phyloP scores from a whole-genome alignment of 2,888 invertebrate species.

The Acronicta psi region DNA sequence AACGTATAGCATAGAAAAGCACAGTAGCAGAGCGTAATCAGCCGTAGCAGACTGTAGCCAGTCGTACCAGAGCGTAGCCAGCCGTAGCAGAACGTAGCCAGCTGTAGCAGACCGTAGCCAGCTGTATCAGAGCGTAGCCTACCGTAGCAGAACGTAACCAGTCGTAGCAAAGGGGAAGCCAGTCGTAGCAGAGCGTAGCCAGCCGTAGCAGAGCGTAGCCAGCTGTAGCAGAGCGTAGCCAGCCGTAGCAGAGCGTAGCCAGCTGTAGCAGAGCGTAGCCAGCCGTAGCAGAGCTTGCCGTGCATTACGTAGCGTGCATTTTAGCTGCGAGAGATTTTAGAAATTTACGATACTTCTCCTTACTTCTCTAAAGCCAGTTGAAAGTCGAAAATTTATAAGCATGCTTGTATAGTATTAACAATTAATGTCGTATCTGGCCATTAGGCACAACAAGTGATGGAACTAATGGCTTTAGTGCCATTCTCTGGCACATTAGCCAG shows the following conservation, averaged over 20 bases:
- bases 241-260: not conserved
- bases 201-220: not conserved
- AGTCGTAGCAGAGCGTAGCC: not conserved
- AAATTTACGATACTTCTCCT: too few relatives aligned
- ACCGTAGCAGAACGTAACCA: not conserved
- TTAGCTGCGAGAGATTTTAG: too few relatives aligned
- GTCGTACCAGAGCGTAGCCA: not conserved
- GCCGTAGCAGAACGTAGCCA: not conserved
- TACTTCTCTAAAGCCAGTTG: not conserved
- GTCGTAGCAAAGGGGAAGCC: too few relatives aligned
- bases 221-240: too few relatives aligned
- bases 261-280: not conserved
- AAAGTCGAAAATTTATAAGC: conserved; percentile 5
- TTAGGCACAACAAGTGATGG: conserved; percentile 25
- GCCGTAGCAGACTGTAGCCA: too few relatives aligned
- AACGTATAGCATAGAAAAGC: not conserved
- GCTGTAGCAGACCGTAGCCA: not conserved
- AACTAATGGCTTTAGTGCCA: conserved; percentile 33
- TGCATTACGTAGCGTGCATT: too few relatives aligned
- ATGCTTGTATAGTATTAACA: conserved; percentile 3
- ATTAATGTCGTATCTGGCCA: conserved; percentile 5
- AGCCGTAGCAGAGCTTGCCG: too few relatives aligned
- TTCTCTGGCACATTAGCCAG: conserved; percentile 32
- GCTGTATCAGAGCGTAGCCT: not conserved
- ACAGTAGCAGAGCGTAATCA: not conserved